phyloP scores from a whole-genome alignment of 2,113 vertebrate genomes.

The Rana temporaria region DNA sequence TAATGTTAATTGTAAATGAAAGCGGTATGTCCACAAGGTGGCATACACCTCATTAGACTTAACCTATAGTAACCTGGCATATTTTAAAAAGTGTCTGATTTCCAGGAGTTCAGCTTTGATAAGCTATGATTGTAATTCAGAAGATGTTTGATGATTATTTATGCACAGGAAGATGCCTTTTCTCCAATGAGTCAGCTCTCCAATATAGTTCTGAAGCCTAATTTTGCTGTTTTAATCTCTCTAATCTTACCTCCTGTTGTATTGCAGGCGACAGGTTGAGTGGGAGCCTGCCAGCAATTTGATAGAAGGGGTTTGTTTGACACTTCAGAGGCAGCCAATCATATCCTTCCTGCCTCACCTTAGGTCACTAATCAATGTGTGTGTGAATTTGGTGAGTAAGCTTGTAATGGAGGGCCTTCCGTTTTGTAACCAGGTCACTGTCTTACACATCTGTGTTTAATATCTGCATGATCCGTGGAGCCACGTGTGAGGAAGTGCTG shows the following conservation, averaged over 20 bases:
- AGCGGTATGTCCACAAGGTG: no score
- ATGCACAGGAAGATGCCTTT: no score
- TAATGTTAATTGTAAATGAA: no score
- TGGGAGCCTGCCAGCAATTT: conserved; percentile 99
- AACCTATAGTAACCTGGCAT: no score
- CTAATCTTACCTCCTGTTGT: conserved; percentile 78
- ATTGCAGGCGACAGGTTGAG: conserved; percentile 97
- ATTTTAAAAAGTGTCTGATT: no score
- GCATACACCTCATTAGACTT: no score
- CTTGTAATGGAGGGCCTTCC: conserved; percentile 47
- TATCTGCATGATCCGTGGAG: conserved; percentile 44
- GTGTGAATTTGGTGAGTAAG: conserved; percentile 94
- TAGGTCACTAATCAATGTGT: conserved; percentile 98
- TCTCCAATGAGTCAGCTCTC: not conserved
- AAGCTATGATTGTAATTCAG: no score
- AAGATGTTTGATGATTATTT: no score
- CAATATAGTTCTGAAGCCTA: not conserved
- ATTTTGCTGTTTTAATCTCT: not conserved
- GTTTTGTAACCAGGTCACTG: conserved; percentile 1
- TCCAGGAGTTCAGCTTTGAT: no score
- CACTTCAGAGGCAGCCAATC: conserved; percentile 98
- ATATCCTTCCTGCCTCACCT: conserved; percentile 99
- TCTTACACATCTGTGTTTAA: conserved; percentile 24
- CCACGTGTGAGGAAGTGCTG: not conserved
- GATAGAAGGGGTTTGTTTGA: conserved; percentile 98